Evolutionary conservation across 1,140 invertebrate genomes (phyloP).

Genomic region (Helicoverpa zea): DNA sequence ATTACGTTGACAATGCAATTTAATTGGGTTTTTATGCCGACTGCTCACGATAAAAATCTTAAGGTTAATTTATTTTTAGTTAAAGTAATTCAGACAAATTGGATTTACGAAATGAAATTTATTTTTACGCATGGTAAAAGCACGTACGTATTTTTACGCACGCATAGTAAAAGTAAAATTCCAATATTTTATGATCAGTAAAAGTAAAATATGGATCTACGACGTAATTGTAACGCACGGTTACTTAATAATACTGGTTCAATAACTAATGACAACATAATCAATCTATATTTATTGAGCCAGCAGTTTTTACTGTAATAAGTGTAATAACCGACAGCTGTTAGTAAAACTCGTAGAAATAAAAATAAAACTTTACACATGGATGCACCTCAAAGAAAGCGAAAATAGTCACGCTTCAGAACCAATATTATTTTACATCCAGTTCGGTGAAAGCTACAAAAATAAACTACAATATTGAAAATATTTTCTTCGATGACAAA

Average conservation of each 20-base stretch:
- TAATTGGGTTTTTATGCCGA: conserved; percentile 29
- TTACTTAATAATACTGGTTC: too few relatives aligned
- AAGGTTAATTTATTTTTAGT: background rate
- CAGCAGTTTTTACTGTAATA: too few relatives aligned
- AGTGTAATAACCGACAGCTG: too few relatives aligned
- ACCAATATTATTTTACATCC: background rate
- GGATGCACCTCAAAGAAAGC: conserved; percentile 1
- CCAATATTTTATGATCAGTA: too few relatives aligned
- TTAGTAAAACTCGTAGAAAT: too few relatives aligned
- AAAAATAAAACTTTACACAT: background rate
- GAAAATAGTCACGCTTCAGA: conserved; percentile 31
- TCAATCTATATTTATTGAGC: too few relatives aligned
- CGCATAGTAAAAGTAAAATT: too few relatives aligned
- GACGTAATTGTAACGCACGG: too few relatives aligned
- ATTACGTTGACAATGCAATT: conserved; percentile 20
- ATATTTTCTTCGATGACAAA: conserved; percentile 24
- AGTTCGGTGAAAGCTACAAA: conserved; percentile 1
- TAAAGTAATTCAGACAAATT: conserved; percentile 18
- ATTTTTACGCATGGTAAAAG: background rate
- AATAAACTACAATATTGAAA: conserved; percentile 2
- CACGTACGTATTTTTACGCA: too few relatives aligned
- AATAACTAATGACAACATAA: too few relatives aligned
- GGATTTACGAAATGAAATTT: background rate
- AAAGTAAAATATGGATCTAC: too few relatives aligned
- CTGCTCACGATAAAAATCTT: conserved; percentile 9